A percentile compares a stretch with the other conserved stretches of the same genome.
phyloP scores from a whole-genome alignment of 53 echinoderm and acorn worm species.

The Henricia sp. region DNA sequence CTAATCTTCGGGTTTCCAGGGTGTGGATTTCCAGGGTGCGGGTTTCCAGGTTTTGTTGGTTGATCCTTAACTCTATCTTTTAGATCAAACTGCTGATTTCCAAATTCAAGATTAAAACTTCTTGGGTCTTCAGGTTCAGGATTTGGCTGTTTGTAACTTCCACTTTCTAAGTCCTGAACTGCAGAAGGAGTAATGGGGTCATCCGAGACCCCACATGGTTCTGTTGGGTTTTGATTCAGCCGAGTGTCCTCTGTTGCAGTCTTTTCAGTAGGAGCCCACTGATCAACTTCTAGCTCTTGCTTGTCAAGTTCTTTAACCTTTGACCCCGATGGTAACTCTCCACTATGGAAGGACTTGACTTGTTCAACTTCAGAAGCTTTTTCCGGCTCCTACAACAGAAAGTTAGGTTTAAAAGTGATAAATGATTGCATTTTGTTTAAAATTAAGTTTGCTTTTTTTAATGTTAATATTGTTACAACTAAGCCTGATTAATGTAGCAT shows the following conservation, averaged over 20 bases:
- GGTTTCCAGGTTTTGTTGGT: background rate
- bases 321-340: slow-evolving; percentile 3
- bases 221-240: background rate
- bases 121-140: too few species aligned
- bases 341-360: background rate
- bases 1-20: background rate
- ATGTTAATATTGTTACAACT: too few species aligned
- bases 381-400: slow-evolving; percentile 31
- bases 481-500: too few species aligned
- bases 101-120: too few species aligned
- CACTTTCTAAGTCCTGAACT: too few species aligned
- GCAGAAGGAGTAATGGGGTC: too few species aligned
- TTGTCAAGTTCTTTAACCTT: background rate
- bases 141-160: too few species aligned
- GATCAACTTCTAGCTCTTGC: background rate
- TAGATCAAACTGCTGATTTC: too few species aligned
- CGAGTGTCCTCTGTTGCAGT: background rate
- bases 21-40: background rate
- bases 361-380: background rate
- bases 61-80: too few species aligned
- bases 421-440: background rate
- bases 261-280: background rate
- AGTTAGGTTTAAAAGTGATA: background rate
- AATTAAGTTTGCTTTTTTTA: background rate
- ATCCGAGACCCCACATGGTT: too few species aligned